Conservation (phyloP, 2,888 invertebrate genomes). For the Tholera decimalis region DNA sequence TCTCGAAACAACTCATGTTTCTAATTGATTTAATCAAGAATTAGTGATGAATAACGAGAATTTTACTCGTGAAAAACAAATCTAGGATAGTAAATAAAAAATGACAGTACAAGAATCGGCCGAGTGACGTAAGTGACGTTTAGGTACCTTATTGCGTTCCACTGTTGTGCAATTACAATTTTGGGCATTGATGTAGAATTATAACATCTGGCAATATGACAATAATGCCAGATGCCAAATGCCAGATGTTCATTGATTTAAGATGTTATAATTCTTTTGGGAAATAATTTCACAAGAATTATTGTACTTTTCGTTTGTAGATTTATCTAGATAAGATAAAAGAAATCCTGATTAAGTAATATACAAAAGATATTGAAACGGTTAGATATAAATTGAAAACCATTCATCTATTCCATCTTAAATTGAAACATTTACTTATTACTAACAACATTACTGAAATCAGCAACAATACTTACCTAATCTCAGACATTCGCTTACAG, state of each 20-base stretch:
- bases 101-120: constrained; percentile 33
- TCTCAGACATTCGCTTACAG: background rate
- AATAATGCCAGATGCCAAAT: too few relatives aligned
- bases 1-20: constrained; percentile 94
- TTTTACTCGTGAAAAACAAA: constrained; percentile 55
- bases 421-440: background rate
- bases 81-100: constrained; percentile 54
- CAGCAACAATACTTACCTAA: background rate
- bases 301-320: background rate
- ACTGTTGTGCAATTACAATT: background rate
- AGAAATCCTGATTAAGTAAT: background rate
- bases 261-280: constrained; percentile 6
- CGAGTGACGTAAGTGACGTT: constrained; percentile 36
- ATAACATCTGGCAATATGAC: too few relatives aligned
- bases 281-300: background rate
- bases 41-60: constrained; percentile 30
- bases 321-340: background rate
- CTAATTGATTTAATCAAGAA: constrained; percentile 39
- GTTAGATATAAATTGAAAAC: background rate
- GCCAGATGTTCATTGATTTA: too few relatives aligned
- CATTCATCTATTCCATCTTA: background rate
- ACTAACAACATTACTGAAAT: background rate
- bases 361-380: background rate
- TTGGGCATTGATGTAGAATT: too few relatives aligned
- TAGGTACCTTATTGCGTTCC: constrained; percentile 28